Percentiles rank a stretch among this genome's conserved stretches.
These are phyloP conservation scores for Drosophila biarmipes DNA, from an alignment of 1,140 invertebrate genomes.

Conservation along the genomic window DNA sequence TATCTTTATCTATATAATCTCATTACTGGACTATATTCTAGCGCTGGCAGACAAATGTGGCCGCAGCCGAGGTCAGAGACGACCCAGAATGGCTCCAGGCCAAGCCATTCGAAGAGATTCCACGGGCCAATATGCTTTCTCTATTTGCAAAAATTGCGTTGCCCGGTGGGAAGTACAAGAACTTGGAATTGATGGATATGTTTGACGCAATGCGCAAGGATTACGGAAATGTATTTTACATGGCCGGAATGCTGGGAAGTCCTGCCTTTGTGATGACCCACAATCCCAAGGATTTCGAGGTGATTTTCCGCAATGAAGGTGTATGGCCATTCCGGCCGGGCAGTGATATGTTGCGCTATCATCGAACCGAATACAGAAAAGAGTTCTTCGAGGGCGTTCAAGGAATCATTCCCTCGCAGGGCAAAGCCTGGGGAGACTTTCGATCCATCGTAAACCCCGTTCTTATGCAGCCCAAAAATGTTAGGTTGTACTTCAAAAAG, in stretches of 20 bases:
- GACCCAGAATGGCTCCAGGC: slow-evolving; percentile 58
- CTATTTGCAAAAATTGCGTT: slow-evolving; percentile 24
- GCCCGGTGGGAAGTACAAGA: slow-evolving; percentile 60
- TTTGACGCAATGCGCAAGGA: slow-evolving; percentile 32
- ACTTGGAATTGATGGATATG: slow-evolving; percentile 28
- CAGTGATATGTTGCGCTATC: slow-evolving; percentile 29
- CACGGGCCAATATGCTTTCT: slow-evolving; percentile 22
- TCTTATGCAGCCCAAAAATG: slow-evolving; percentile 73
- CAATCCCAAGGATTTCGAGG: slow-evolving; percentile 66
- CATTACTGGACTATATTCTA: slow-evolving; percentile 15
- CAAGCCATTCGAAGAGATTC: slow-evolving; percentile 54
- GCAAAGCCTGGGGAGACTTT: slow-evolving; percentile 65
- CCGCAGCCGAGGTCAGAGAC: background rate
- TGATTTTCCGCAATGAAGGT: slow-evolving; percentile 58
- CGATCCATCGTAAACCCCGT: slow-evolving; percentile 69
- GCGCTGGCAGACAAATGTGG: slow-evolving; percentile 49
- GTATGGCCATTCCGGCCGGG: slow-evolving; percentile 66
- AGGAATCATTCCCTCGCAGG: slow-evolving; percentile 58
- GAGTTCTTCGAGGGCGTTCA: slow-evolving; percentile 58
- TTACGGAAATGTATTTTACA: slow-evolving; percentile 44
- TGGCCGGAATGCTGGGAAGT: slow-evolving; percentile 31
- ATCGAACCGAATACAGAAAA: slow-evolving; percentile 43
- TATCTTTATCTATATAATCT: background rate
- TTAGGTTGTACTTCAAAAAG: slow-evolving; percentile 60
- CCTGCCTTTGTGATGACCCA: slow-evolving; percentile 40